Evolutionary conservation across 2,888 invertebrate species (phyloP).

Genomic region (Tineola bisselliella): DNA sequence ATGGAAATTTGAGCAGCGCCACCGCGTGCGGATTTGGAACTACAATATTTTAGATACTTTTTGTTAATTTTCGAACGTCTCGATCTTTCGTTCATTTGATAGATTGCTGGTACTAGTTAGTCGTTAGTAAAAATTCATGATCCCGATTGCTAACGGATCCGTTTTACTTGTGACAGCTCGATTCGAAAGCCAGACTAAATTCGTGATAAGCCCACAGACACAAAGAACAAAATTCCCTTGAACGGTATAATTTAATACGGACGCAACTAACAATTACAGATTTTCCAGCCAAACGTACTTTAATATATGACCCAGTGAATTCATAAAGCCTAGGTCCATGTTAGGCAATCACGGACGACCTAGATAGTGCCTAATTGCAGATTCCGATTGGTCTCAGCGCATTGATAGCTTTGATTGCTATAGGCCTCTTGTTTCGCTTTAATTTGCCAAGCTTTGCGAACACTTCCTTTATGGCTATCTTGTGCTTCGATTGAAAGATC

Average conservation of each 20-base stretch:
- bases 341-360: slow-evolving; percentile 35
- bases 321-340: not conserved
- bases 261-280: not conserved
- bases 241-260: not conserved
- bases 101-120: too few species aligned
- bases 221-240: not conserved
- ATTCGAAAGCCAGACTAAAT: too few species aligned
- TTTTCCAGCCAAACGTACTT: not conserved
- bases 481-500: too few species aligned
- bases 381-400: slow-evolving; percentile 27
- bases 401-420: slow-evolving; percentile 12
- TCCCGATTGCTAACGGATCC: too few species aligned
- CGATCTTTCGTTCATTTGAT: too few species aligned
- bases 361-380: slow-evolving; percentile 36
- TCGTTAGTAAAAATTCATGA: too few species aligned
- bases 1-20: too few species aligned
- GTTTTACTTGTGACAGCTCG: too few species aligned
- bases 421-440: not conserved
- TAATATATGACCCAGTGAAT: not conserved
- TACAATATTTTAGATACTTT: too few species aligned
- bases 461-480: not conserved
- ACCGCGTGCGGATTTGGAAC: too few species aligned
- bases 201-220: too few species aligned
- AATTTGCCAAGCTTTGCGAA: not conserved
- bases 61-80: too few species aligned